A percentile compares a stretch with the other conserved stretches of the same genome.
Evolutionary conservation across 2,888 invertebrate genomes (phyloP).

Genomic region (Idaea straminata): DNA sequence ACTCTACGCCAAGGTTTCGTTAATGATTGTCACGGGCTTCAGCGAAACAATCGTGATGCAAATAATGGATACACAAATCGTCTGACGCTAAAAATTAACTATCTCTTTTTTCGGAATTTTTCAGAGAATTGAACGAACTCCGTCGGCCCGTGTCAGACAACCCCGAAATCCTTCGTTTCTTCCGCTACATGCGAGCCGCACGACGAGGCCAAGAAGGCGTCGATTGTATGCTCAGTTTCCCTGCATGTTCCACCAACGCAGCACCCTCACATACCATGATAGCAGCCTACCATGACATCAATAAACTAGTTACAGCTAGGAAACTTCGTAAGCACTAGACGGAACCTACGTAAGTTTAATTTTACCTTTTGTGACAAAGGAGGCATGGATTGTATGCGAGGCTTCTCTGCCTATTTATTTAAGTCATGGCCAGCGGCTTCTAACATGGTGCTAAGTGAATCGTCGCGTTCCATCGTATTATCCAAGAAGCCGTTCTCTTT

Average conservation of each 20-base stretch:
- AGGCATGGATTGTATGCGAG: background rate
- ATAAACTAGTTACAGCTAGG: constrained; percentile 91
- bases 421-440: background rate
- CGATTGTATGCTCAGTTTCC: constrained; percentile 85
- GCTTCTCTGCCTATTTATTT: background rate
- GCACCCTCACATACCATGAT: constrained; percentile 90
- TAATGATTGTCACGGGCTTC: no score
- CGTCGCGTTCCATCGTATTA: no score
- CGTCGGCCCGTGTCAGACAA: constrained; percentile 92
- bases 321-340: constrained; percentile 65
- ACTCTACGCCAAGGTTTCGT: no score
- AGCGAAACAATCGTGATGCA: no score
- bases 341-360: no score
- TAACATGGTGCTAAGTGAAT: no score
- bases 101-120: constrained; percentile 32
- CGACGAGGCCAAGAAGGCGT: constrained; percentile 90
- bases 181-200: constrained; percentile 94
- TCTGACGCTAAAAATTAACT: background rate
- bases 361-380: background rate
- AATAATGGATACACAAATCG: background rate
- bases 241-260: constrained; percentile 81
- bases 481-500: no score
- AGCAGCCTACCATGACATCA: constrained; percentile 92
- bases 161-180: constrained; percentile 92
- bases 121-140: constrained; percentile 91